Percentiles rank a stretch among this genome's conserved stretches.
Evolutionary conservation across 2,797 vertebrate genomes (phyloP).

Genomic region (Paratrypauchen microcephalus): DNA sequence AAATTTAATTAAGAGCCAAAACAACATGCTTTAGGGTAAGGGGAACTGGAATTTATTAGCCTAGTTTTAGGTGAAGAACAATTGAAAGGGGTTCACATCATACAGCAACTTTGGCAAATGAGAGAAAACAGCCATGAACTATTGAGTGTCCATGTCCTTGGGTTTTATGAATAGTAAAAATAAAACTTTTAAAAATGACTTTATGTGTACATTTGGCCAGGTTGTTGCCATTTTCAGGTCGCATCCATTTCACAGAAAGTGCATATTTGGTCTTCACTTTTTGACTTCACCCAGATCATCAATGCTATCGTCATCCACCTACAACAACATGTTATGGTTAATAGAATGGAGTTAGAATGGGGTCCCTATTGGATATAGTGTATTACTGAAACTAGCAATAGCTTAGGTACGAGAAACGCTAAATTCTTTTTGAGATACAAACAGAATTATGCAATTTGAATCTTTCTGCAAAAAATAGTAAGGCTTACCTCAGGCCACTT

Average conservation of each 20-base stretch:
- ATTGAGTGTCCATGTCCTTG: conserved; percentile 77
- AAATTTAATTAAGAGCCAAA: conserved; percentile 30
- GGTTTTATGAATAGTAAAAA: conserved; percentile 84
- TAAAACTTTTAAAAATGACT: conserved; percentile 87
- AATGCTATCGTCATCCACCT: conserved; percentile 98
- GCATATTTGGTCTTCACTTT: conserved; percentile 88
- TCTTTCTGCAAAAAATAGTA: neutral
- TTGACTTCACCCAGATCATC: conserved; percentile 98
- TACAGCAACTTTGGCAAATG: conserved; percentile 91
- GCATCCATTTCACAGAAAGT: conserved; percentile 79
- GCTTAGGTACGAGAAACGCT: neutral
- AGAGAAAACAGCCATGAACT: conserved; percentile 86
- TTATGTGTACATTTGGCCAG: conserved; percentile 82
- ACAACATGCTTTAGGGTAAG: conserved; percentile 47
- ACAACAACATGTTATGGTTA: neutral
- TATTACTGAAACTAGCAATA: too few species aligned
- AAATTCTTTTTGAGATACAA: neutral
- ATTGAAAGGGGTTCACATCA: conserved; percentile 82
- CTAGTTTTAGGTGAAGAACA: conserved; percentile 84
- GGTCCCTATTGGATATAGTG: neutral
- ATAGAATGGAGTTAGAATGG: neutral
- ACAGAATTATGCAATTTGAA: neutral
- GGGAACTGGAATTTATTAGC: conserved; percentile 88
- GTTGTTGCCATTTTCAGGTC: conserved; percentile 70
- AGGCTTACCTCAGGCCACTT: conserved; percentile 94